Base-by-base conservation (phyloP, 2,888 invertebrate genomes). In the Leucoma salicis region DNA sequence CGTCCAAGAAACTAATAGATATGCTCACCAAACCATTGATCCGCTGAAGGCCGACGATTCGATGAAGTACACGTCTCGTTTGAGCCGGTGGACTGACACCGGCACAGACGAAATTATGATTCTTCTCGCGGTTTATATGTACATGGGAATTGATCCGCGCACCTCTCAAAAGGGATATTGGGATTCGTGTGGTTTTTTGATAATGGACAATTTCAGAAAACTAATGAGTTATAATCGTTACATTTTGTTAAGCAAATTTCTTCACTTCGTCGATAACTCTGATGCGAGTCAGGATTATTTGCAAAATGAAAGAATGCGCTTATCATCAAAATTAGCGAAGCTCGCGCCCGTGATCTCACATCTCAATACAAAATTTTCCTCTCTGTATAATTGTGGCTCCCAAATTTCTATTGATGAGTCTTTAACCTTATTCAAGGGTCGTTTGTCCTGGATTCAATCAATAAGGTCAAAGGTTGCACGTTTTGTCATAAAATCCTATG, bases 1-100 rank as follows among this genome's bases (percentile, higher is more conserved):
- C 28, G 56, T 28, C 8, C 14, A 1, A 1, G 52, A 64, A 46
- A 62, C 60, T 15, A 64, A 64, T 42, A 35, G 10, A 3, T 64
- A 57, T 16, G 64, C 58, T 1, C 13, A 43, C n/a, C 53, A 60
- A 34, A 45, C 32, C 4, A 54, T 61, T 39, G 57, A 39, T 11
- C n/a, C n/a, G n/a, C 12, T 18, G n/a, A 32, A 31, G 31, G 12
- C 1, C 0, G 10, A 0, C 29, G 42, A 40, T 5, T 18, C n/a
- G 12, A 21, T 48, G 6, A 36, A 31, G 6, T 12, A 5, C 25
- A 16, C 12, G 7, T 56, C 54, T 42, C 56, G 57, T 11, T 3
- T 57, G 1, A 43, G 31, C 39, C 11, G 15, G 15, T 64, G 62
- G 60, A 15, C 10, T 1, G 45, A 42, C 14, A 60, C 59, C 4